Evolutionary conservation across 2,113 vertebrate genomes (phyloP).

Genomic region (Actenoides lindsayi): DNA sequence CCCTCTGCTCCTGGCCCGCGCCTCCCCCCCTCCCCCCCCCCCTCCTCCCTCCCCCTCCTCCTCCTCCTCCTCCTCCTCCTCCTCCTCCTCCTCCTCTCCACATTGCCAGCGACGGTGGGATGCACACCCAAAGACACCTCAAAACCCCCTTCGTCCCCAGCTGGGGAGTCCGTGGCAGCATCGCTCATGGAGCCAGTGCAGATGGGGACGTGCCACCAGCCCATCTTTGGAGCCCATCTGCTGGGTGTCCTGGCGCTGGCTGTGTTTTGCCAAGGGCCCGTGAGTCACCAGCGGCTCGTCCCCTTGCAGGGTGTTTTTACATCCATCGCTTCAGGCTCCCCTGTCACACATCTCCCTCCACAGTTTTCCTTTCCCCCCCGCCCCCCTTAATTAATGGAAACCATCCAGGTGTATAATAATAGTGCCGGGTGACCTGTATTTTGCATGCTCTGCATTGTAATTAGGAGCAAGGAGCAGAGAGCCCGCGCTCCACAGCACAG

Average conservation of each 20-base stretch:
- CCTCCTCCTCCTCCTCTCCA: not conserved
- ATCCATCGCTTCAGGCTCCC: not conserved
- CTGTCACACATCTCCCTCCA: not conserved
- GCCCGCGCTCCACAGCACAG: accelerated
- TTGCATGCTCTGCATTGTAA: not conserved
- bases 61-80: too few species aligned
- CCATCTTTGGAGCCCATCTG: not conserved
- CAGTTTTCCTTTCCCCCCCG: not conserved
- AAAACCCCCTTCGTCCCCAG: not conserved
- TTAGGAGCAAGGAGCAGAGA: not conserved
- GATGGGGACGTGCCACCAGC: not conserved
- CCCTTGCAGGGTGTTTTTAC: not conserved
- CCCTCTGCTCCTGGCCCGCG: too few species aligned
- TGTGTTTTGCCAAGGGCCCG: accelerated
- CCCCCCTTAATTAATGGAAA: not conserved
- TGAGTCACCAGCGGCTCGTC: not conserved
- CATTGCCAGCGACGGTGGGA: accelerated
- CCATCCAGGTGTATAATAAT: not conserved
- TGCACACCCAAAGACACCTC: not conserved
- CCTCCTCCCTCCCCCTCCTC: too few species aligned
- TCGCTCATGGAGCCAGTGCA: not conserved
- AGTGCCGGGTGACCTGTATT: not conserved
- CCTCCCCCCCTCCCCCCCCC: too few species aligned
- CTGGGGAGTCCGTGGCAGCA: not conserved
- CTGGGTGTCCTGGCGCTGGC: not conserved